Evolutionary conservation across 2,113 vertebrate genomes (phyloP).

Genomic region (Upupa epops): DNA sequence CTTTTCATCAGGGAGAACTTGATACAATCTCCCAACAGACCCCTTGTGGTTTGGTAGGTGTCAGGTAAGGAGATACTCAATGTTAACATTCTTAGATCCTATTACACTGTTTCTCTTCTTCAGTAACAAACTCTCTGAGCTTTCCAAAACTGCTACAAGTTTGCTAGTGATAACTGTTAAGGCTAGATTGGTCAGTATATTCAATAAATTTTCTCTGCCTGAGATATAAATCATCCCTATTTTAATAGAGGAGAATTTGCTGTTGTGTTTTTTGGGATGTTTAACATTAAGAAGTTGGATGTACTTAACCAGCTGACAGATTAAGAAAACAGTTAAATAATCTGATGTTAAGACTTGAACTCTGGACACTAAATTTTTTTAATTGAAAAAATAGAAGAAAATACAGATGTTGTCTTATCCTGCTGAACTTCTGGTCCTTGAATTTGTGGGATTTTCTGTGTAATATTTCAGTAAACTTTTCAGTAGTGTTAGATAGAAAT

Average conservation of each 20-base stretch:
- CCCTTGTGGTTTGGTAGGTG: neutral
- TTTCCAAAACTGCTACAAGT: neutral
- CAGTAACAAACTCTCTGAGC: neutral
- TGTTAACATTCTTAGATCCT: neutral
- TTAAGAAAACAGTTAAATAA: neutral
- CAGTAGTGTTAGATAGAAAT: neutral
- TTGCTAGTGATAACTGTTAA: neutral
- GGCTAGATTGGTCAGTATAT: neutral
- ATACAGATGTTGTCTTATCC: neutral
- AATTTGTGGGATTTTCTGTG: neutral
- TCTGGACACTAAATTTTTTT: neutral
- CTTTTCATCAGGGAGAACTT: neutral
- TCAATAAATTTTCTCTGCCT: neutral
- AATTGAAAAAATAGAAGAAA: neutral
- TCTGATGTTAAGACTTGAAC: neutral
- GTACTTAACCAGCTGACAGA: neutral
- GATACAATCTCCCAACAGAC: neutral
- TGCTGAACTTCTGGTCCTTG: neutral
- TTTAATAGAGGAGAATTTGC: neutral
- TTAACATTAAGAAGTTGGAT: neutral
- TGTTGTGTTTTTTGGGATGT: neutral
- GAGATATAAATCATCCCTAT: neutral
- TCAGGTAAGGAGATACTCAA: neutral
- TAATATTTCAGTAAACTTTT: slow-evolving; percentile 1
- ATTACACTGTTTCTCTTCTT: neutral